Base-by-base conservation (phyloP, 2,888 invertebrate species). In the Entomobrya proxima region DNA sequence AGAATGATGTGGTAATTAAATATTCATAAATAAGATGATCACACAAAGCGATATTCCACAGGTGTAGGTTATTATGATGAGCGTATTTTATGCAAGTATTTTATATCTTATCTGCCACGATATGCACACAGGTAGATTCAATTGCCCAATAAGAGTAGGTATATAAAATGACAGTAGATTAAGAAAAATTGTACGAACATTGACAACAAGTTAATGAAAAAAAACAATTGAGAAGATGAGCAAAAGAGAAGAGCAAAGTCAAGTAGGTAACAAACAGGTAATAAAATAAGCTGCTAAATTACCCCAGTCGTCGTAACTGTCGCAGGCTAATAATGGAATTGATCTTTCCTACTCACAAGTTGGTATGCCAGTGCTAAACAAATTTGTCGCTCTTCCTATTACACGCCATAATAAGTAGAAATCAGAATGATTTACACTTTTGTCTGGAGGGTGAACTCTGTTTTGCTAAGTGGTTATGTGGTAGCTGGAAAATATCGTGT, bases 1-100 rank as follows among this genome's bases (percentile, higher is more conserved):
- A 61, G 35, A 61, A 35, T 35, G 18, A 35, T 21, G n/a, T n/a
- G n/a, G 24, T 77, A 61, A 61, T 77, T 58, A 61, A 78, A 77
- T 77, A 77, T 77, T 64, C 77, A 77, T 44, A 32, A 78, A 47
- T 30, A 32, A 15, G 21, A 50, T 24, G 75, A 58, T 76, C 58
- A 76, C 76, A 76, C 37, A 75, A 55, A 52, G 55, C 13, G 37
- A 61, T 61, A 32, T 7, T 35, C 47, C n/a, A 47, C n/a, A 47
- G 9, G 4, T 47, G 21, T 52, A 30, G 32, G 6, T 3, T 18
- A 50, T 21, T 18, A 58, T 24, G 15, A 7, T 30, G n/a, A 30
- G 21, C 15, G 9, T 30, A 30, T 30, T 21, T 30, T 58, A 15
- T 58, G n/a, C n/a, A n/a, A n/a, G n/a, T n/a, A n/a, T n/a, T n/a